Evolutionary conservation across 2,888 invertebrate genomes (phyloP), one percentile per base, ranked within the genome.

Genomic region (Crossocerus cetratus): DNA sequence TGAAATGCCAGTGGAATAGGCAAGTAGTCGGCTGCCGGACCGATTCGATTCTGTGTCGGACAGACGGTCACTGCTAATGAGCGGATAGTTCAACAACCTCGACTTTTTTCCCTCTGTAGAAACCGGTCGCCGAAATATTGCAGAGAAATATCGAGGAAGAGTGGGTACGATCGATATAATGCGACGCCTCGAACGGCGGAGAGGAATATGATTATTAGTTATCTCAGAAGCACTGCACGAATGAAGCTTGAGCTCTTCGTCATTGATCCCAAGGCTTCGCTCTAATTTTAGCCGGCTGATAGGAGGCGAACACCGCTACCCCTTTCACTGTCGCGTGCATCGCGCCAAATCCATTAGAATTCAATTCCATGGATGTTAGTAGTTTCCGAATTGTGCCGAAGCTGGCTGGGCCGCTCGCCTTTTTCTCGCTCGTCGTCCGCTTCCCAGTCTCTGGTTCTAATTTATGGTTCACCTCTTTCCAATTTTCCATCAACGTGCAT

Each of bases 271-370:
- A 80, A 80, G 72, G 78, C 53, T 68, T 58, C 14, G 65, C 70
- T 77, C 82, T 74, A 82, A 82, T 78, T 81, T 80, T 78, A 78
- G 70, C 62, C 16, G 42, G 32, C 63, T 55, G 66, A 78, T 65
- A 53, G 68, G 57, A 57, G 72, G 44, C 55, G 69, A 54, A 42
- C 43, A 43, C 63, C 57, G 67, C 45, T 56, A 69, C 62, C 72
- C 42, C 65, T 73, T 72, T 57, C 68, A 22, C 22, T 13, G 64
- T 49, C 14, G 14, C 66, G 68, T 69, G 82, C 74, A 70, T 78
- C 76, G 73, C 69, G 75, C 59, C 70, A 68, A 72, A 74, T 76
- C 66, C 70, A 75, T 62, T 60, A 61, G 73, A 69, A 72, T 80
- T 63, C 72, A 67, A 74, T 73, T 76, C 64, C 32, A 70, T 57